Evolutionary conservation across 2,113 vertebrate genomes (phyloP).

Genomic region (Sylvietta virens): DNA sequence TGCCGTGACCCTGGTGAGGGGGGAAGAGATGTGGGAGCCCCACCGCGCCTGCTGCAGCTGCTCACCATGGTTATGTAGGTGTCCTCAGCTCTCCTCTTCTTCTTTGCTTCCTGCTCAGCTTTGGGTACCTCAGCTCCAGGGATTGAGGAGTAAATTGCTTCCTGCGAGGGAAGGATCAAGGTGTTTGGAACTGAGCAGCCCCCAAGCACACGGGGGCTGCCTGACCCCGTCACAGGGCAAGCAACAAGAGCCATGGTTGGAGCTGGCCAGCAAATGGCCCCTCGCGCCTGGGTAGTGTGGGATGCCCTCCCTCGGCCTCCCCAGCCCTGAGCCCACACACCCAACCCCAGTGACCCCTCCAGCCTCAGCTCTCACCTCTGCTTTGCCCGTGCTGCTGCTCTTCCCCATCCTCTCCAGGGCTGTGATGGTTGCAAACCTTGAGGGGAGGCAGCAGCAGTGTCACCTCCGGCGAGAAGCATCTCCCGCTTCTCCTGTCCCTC

Average conservation of each 20-base stretch:
- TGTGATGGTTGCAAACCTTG: not conserved
- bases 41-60: fast-evolving
- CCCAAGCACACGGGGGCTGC: fast-evolving
- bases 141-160: conserved; percentile 40
- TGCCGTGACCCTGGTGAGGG: fast-evolving
- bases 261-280: not conserved
- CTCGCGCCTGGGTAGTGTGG: not conserved
- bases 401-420: not conserved
- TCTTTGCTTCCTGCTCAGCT: not conserved
- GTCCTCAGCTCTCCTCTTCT: conserved; percentile 35
- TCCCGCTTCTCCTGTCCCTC: not conserved
- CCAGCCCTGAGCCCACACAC: not conserved
- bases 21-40: not conserved
- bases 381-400: not conserved
- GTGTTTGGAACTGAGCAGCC: not conserved
- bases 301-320: not conserved
- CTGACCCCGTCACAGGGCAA: not conserved
- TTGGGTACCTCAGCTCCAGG: not conserved
- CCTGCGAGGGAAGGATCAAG: not conserved
- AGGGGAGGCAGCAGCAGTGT: not conserved
- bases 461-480: not conserved
- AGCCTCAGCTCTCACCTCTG: conserved; percentile 20
- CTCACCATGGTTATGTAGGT: conserved; percentile 75
- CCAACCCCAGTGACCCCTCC: not conserved
- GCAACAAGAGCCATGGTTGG: fast-evolving